Base-by-base conservation (phyloP, 2,888 invertebrate genomes). In the Alcis repandata region DNA sequence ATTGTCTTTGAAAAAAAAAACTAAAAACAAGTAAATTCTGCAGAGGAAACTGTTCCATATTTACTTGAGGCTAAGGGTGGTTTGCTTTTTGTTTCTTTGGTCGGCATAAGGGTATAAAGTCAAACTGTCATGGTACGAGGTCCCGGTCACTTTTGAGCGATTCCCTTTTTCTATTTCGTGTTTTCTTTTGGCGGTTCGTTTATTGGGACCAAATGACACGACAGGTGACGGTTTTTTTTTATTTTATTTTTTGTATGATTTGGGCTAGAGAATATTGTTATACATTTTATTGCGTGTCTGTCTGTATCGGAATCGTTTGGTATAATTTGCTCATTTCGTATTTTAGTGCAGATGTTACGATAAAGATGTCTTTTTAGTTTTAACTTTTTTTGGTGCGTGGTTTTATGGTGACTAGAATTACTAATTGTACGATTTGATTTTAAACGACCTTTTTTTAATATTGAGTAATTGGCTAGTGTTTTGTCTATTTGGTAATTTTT, bases 201-300 rank as follows among this genome's bases (percentile, higher is more conserved):
- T 90, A 91, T 90, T 89, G 89, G 88, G 76, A 89, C 93, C 93
- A 92, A 93, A 92, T 92, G 93, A 92, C 92, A 92, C 91, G 92
- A 91, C 93, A 93, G 93, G 92, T 93, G 93, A 92, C 90, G 90
- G 77, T 81, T 88, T 84, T 72, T 71, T 51, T 82, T 88, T 90
- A 88, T 88, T 84, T n/a, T n/a, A n/a, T n/a, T n/a, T n/a, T n/a
- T n/a, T n/a, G n/a, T n/a, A n/a, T n/a, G n/a, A n/a, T n/a, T 74
- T 71, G 52, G 60, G 61, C 73, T 74, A 89, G 79, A 84, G 90
- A 91, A 91, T 89, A 90, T 89, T 85, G 92, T 92, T 91, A 91
- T 84, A 86, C 85, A 87, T 88, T 92, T 93, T 92, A 93, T 92
- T 89, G 90, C 89, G 87, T 90, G 86, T 83, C 83, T 76, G 79